These are phyloP conservation scores for Smutsia gigantea DNA, from an alignment of 2,797 vertebrate species.

Conservation along the genomic window DNA sequence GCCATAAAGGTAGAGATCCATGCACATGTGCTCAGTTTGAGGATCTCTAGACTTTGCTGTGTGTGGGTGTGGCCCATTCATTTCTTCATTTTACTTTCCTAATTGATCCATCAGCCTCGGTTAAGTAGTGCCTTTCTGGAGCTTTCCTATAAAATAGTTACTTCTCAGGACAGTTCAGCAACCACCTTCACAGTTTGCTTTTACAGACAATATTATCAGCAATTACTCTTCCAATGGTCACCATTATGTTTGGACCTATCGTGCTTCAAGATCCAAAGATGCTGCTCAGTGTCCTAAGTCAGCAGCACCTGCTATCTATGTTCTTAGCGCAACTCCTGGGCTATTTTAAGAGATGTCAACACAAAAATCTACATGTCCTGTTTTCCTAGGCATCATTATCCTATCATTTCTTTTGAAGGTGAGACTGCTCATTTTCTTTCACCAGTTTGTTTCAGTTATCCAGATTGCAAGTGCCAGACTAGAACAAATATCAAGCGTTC, in stretches of 20 bases:
- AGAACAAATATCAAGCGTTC: constrained; percentile 35
- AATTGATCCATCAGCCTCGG: background rate
- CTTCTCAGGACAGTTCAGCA: background rate
- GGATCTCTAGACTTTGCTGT: background rate
- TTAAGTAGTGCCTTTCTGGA: constrained; percentile 25
- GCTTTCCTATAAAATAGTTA: constrained; percentile 1
- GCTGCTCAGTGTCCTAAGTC: background rate
- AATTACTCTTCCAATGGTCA: background rate
- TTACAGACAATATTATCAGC: constrained; percentile 24
- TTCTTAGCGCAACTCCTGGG: background rate
- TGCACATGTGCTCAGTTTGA: background rate
- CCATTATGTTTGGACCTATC: background rate
- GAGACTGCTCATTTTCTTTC: constrained; percentile 55
- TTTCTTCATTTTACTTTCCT: constrained; percentile 23
- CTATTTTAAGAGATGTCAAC: constrained; percentile 18
- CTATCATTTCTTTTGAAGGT: constrained; percentile 21
- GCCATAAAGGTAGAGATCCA: background rate
- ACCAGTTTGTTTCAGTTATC: constrained; percentile 46
- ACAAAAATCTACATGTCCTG: background rate
- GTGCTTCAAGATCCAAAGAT: background rate
- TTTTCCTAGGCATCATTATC: background rate
- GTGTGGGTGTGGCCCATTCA: background rate
- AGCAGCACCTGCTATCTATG: fast-evolving
- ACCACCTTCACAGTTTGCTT: constrained; percentile 31
- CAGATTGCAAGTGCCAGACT: constrained; percentile 29